Evolutionary conservation across 2,888 invertebrate genomes (phyloP), one percentile per base, ranked within the genome.

Genomic region (Zele albiditarsus): DNA sequence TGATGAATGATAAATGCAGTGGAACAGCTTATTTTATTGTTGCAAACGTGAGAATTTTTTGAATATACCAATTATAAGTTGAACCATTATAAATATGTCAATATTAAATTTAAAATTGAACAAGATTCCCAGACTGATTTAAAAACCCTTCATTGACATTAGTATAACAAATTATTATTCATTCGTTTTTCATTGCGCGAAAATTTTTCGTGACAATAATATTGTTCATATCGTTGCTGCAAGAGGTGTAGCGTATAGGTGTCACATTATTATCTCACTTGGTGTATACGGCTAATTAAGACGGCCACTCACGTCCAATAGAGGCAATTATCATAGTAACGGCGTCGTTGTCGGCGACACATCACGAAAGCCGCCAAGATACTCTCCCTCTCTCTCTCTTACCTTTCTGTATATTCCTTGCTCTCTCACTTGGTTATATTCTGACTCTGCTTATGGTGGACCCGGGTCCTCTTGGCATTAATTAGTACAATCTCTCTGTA

Each of bases 401-500:
- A 38, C n/a, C n/a, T 38, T 38, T 38, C 38, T 38, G 38, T 38
- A 38, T 6, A 38, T 38, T 72, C 23, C 38, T 70, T 71, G 25
- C 27, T 53, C 70, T 20, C 53, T 46, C 46, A 2, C 46, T 53
- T 53, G 53, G 53, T 53, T 53, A 53, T 53, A 20, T 53, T 53
- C 53, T 6, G 53, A 10, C 53, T 53, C 0, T 53, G 53, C 53
- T 53, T 20, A 53, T 53, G 57, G 38, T 70, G 70, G 79, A 81
- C 79, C 81, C 77, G 71, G 76, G 74, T 68, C 75, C 77, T 79
- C 80, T 79, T 80, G 80, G 84, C 86, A 87, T 87, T 87, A 86
- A 87, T 87, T 87, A 87, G 82, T 78, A 79, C 85, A 87, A 87
- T 87, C 86, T 86, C 86, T 86, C 81, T 74, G 83, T 84, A 84